Evolutionary conservation across 1,140 invertebrate genomes (phyloP), one percentile per base, ranked within the genome.

Genomic region (Sycophila sp.): DNA sequence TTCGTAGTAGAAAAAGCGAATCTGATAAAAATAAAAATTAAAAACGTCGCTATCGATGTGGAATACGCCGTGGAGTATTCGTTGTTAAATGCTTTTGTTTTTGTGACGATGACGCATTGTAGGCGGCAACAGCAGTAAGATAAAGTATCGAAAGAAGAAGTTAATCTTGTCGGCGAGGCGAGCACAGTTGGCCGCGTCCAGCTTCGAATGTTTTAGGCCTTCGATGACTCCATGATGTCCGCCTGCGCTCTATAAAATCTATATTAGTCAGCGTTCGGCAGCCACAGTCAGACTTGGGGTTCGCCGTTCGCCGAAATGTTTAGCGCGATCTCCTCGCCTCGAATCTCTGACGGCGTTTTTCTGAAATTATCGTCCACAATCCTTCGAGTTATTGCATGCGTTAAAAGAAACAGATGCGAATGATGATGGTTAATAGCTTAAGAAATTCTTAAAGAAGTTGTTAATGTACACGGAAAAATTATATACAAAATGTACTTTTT

Each of bases 211-310:
- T n/a, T n/a, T 58, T 58, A 38, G 67, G 58, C 58, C 34, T 62
- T 62, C 19, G 15, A 69, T 53, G 28, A 51, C 2, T 49, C n/a
- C 10, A 17, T 7, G 22, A 5, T 8, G 5, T 2, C n/a, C 7
- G 26, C 17, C 2, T 55, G 4, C 38, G 32, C 22, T 28, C 7
- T 66, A 24, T 65, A 49, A n/a, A 22, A 38, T 53, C 0, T 17
- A 19, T 38, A 22, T 15, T 40, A 24, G 2, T 58, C 38, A 49
- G 7, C 28, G 22, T 26, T 38, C 2, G 13, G n/a, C n/a, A 66
- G 47, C 30, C 34, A 40, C 40, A 66, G 73, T 85, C 80, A 85
- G 67, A 85, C 84, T 53, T 82, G 81, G 19, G 83, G 81, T 42
- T 81, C 75, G 1, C 78, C 80, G 26, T 70, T 38, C 1, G 74